A percentile compares a stretch with the other conserved stretches of the same genome.
Evolutionary conservation across 2,113 vertebrate genomes (phyloP).

Genomic region (Lepisosteus osseus): DNA sequence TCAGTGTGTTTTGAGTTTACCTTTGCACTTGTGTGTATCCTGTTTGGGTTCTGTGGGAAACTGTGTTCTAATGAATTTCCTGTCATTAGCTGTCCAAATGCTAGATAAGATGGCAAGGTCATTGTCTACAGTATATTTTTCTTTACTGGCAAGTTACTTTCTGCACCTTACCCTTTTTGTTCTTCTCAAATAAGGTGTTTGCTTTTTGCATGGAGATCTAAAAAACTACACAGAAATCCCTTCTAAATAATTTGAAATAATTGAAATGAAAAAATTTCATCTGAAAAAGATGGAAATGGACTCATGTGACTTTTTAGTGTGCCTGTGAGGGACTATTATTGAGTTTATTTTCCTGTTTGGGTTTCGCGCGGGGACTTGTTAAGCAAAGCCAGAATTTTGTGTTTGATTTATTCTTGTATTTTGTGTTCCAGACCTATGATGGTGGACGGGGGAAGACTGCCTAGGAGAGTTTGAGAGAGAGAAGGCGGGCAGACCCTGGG

Average conservation of each 20-base stretch:
- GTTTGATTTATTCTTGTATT: background rate
- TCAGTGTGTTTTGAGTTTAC: background rate
- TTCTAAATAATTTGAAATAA: too few species aligned
- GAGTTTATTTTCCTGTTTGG: too few species aligned
- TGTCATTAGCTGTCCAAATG: slow-evolving; percentile 19
- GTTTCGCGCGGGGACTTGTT: too few species aligned
- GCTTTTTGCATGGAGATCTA: too few species aligned
- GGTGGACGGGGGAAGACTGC: slow-evolving; percentile 45
- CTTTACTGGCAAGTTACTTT: too few species aligned
- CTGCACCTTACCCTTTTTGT: too few species aligned
- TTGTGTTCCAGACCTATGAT: slow-evolving; percentile 47
- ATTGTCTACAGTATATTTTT: background rate
- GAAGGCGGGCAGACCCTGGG: slow-evolving; percentile 48
- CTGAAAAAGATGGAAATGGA: too few species aligned
- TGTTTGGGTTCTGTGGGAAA: slow-evolving; percentile 28
- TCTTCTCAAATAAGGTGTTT: too few species aligned
- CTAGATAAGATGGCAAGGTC: slow-evolving; percentile 9
- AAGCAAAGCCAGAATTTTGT: background rate
- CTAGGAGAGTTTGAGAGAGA: slow-evolving; percentile 19
- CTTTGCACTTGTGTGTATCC: slow-evolving; percentile 22
- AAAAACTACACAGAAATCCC: too few species aligned
- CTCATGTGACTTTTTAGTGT: too few species aligned
- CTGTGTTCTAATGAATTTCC: slow-evolving; percentile 18
- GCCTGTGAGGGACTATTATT: too few species aligned
- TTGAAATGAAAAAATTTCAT: too few species aligned